Conservation (phyloP, 2,113 vertebrate genomes). For the Columbina picui region DNA sequence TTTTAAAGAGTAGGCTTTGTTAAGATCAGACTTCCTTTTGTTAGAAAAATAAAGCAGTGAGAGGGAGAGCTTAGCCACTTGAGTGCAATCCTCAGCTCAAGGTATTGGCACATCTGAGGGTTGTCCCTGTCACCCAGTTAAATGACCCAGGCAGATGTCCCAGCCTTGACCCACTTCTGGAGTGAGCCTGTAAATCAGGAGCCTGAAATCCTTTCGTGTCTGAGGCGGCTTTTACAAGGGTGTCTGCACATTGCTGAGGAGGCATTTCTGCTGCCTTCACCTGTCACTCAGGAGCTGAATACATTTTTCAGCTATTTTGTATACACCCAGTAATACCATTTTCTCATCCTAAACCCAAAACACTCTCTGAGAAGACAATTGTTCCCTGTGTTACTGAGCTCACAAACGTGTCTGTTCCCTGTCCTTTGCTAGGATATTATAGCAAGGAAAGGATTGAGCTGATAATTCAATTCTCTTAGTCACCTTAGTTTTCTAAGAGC, state of each 20-base stretch:
- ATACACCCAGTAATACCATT: not conserved
- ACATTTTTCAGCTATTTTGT: not conserved
- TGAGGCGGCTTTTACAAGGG: not conserved
- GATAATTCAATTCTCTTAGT: not conserved
- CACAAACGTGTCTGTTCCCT: not conserved
- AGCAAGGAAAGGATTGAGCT: not conserved
- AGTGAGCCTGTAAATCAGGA: slow-evolving; percentile 17
- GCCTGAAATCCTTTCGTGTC: slow-evolving; percentile 37
- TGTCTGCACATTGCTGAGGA: slow-evolving; percentile 25
- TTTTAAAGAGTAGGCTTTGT: not conserved
- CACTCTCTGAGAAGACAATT: not conserved
- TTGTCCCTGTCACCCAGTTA: slow-evolving; percentile 16
- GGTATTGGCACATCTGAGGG: not conserved
- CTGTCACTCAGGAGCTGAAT: not conserved
- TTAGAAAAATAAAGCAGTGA: not conserved
- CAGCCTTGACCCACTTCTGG: slow-evolving; percentile 43
- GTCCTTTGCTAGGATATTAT: not conserved
- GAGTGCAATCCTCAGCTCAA: not conserved
- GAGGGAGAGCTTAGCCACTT: not conserved
- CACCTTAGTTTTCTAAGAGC: not conserved
- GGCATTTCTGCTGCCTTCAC: not conserved
- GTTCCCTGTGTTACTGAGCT: not conserved
- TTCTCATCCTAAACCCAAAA: not conserved
- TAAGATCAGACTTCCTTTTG: slow-evolving; percentile 6
- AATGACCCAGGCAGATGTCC: slow-evolving; percentile 27